phyloP scores from a whole-genome alignment of 2,888 invertebrate genomes.

The Morinoia aosen region DNA sequence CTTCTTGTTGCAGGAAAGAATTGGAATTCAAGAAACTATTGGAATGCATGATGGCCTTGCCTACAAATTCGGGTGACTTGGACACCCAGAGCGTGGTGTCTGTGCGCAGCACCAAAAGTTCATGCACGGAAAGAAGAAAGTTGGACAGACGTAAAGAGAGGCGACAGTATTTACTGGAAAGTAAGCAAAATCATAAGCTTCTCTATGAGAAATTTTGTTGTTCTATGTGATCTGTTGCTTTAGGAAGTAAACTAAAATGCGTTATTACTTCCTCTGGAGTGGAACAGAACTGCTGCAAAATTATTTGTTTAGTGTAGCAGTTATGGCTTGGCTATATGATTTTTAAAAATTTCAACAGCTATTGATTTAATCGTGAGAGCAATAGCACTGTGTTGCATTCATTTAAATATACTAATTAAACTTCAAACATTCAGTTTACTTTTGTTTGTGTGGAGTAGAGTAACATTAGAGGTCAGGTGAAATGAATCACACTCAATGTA shows the following conservation, averaged over 20 bases:
- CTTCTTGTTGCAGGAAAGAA: neutral
- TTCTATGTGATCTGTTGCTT: neutral
- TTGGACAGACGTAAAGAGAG: conserved; percentile 49
- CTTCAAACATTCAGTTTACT: no score
- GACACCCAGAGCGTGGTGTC: conserved; percentile 42
- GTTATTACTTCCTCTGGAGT: neutral
- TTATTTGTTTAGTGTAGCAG: neutral
- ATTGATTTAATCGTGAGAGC: neutral
- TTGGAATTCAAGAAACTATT: neutral
- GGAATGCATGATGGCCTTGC: neutral
- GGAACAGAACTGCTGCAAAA: neutral
- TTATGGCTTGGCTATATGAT: neutral
- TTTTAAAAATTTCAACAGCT: neutral
- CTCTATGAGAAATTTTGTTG: neutral
- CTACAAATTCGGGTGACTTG: neutral
- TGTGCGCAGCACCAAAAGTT: conserved; percentile 53
- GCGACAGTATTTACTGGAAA: conserved; percentile 32
- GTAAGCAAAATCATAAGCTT: neutral
- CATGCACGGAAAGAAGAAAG: conserved; percentile 49
- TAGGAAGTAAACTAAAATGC: neutral
- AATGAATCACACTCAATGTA: no score
- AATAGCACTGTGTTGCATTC: neutral
- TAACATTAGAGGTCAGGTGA: no score
- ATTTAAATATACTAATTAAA: no score
- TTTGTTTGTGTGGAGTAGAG: no score